Evolutionary conservation across 1,140 invertebrate genomes (phyloP).

Genomic region (Camponotus vicinus): DNA sequence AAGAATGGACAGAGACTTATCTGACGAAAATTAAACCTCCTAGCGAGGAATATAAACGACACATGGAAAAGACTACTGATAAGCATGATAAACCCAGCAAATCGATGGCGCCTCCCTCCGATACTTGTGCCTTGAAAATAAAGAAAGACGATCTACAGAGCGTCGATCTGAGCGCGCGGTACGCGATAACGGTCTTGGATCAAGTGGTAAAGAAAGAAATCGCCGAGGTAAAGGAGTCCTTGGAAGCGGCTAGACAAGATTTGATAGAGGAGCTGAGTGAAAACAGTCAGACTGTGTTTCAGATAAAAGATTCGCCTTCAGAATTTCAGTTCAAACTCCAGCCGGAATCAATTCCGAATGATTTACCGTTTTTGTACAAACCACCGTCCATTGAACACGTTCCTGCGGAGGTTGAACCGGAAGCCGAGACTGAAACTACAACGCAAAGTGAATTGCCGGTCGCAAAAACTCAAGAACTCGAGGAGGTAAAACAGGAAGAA

Average conservation of each 20-base stretch:
- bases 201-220: conserved; percentile 88
- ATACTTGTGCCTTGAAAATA: conserved; percentile 89
- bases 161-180: conserved; percentile 84
- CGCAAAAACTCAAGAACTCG: conserved; percentile 66
- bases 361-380: conserved; percentile 84
- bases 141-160: conserved; percentile 90
- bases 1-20: conserved; percentile 70
- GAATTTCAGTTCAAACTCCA: conserved; percentile 90
- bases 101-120: conserved; percentile 83
- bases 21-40: conserved; percentile 62
- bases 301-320: conserved; percentile 89
- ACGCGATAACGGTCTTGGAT: conserved; percentile 84
- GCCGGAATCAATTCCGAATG: conserved; percentile 83
- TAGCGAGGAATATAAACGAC: conserved; percentile 74
- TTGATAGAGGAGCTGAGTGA: conserved; percentile 88
- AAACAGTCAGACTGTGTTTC: conserved; percentile 83
- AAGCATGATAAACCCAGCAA: conserved; percentile 67
- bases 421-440: conserved; percentile 70
- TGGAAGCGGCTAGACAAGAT: conserved; percentile 89
- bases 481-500: conserved; percentile 50
- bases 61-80: conserved; percentile 66
- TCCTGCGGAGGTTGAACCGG: conserved; percentile 69
- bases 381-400: conserved; percentile 78
- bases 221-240: conserved; percentile 90
- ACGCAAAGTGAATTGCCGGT: conserved; percentile 70